phyloP scores from a whole-genome alignment of 2,113 vertebrate species.

The Scytalopus superciliaris region DNA sequence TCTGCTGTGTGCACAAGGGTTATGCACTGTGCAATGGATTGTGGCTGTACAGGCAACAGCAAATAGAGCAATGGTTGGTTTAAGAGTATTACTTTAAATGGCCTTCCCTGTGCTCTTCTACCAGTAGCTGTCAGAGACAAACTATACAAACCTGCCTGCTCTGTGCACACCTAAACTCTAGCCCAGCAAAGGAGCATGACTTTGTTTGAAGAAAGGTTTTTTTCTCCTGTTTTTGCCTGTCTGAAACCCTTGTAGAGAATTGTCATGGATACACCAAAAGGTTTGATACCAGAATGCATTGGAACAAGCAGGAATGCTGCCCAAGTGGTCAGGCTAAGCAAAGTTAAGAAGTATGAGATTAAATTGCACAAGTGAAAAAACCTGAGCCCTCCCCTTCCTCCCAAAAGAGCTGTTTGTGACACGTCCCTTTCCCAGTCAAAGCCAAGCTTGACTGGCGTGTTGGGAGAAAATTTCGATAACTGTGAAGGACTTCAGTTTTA shows the following conservation, averaged over 20 bases:
- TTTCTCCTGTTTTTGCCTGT: neutral
- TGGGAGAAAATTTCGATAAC: neutral
- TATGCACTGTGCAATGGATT: too few species aligned
- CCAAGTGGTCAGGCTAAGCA: neutral
- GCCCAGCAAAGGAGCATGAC: neutral
- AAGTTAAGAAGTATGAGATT: neutral
- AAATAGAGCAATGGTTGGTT: neutral
- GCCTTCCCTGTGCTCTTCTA: neutral
- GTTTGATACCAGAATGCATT: neutral
- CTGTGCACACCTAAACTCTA: neutral
- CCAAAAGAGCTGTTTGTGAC: neutral
- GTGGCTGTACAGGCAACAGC: neutral
- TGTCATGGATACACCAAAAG: neutral
- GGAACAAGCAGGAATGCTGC: neutral
- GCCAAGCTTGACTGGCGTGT: neutral
- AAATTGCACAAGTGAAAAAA: neutral
- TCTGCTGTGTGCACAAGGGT: neutral
- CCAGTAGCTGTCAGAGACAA: neutral
- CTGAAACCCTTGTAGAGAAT: neutral
- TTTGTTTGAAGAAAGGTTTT: neutral
- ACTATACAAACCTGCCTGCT: neutral
- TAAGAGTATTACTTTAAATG: neutral
- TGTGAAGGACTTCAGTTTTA: neutral
- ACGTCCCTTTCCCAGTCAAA: neutral
- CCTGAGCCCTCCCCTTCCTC: accelerated